Conservation (phyloP, 2,888 invertebrate species). For the Acanthosepion lycidas region DNA sequence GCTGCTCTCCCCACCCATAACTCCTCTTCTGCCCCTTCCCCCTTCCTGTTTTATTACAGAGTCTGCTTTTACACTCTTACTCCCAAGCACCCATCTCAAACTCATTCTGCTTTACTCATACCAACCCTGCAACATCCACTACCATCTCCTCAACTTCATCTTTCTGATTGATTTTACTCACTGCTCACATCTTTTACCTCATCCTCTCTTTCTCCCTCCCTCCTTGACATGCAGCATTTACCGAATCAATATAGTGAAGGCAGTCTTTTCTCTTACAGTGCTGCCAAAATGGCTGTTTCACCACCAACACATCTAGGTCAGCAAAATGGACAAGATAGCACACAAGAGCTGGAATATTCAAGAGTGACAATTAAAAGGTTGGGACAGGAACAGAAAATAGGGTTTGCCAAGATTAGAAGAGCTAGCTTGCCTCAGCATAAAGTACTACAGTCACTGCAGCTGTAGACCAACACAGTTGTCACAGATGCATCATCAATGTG, state of each 20-base stretch:
- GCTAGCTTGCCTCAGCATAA: neutral
- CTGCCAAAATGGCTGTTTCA: neutral
- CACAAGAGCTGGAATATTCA: no score
- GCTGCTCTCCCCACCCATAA: neutral
- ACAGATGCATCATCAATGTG: neutral
- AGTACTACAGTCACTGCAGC: neutral
- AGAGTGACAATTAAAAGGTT: neutral
- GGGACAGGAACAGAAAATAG: neutral
- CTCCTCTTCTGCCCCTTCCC: neutral
- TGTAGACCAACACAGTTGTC: neutral
- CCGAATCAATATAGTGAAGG: neutral
- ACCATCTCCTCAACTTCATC: neutral
- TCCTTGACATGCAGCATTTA: neutral
- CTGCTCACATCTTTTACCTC: neutral
- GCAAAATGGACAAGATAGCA: no score
- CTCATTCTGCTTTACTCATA: neutral
- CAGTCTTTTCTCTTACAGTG: neutral
- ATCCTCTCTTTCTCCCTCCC: neutral
- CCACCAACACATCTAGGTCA: no score
- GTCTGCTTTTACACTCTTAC: neutral
- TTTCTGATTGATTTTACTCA: neutral
- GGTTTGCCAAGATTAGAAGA: neutral
- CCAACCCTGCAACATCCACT: neutral
- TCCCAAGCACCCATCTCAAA: neutral
- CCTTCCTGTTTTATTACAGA: neutral